Conservation (phyloP, 2,797 vertebrate species). For the Hemitrygon akajei region DNA sequence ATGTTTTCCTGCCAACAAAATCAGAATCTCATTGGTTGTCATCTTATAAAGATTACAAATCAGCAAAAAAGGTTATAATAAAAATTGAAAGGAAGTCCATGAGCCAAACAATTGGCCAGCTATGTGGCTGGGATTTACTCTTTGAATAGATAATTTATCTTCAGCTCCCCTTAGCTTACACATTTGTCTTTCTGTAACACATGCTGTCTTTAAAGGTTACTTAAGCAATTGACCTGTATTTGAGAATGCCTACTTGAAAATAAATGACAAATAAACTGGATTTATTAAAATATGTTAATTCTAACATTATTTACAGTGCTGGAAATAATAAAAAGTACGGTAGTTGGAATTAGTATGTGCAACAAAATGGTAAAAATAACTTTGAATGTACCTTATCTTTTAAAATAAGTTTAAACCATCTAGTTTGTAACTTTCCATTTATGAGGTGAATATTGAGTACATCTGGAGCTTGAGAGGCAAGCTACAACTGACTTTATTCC, state of each 20-base stretch:
- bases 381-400: neutral
- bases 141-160: neutral
- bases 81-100: neutral
- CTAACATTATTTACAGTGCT: neutral
- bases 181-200: neutral
- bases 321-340: slow-evolving; percentile 5
- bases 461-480: slow-evolving; percentile 17
- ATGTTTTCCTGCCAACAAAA: neutral
- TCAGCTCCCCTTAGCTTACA: neutral
- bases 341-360: neutral
- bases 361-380: neutral
- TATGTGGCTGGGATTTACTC: neutral
- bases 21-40: neutral
- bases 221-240: neutral
- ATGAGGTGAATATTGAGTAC: slow-evolving; percentile 26
- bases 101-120: neutral
- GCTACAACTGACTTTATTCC: slow-evolving; percentile 13
- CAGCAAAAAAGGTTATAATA: neutral
- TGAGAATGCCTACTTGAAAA: neutral
- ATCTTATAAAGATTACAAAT: neutral
- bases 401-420: neutral
- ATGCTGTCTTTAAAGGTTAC: too few species aligned
- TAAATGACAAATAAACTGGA: neutral
- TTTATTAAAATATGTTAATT: neutral
- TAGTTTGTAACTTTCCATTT: neutral